phyloP scores from a whole-genome alignment of 2,113 vertebrate species.

The Platysteira castanea region DNA sequence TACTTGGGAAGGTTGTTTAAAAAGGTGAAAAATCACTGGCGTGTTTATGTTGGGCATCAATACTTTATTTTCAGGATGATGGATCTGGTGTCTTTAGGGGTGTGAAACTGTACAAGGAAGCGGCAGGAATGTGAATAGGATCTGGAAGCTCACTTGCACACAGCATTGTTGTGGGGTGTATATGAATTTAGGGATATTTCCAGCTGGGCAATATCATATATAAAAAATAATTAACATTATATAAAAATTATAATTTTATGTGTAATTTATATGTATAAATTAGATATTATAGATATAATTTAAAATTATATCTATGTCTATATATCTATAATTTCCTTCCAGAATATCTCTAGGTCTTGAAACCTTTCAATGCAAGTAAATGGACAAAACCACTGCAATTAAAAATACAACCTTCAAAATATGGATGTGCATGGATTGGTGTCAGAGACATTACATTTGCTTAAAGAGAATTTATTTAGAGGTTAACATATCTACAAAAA shows the following conservation, averaged over 20 bases:
- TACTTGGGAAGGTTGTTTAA: neutral
- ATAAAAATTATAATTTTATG: too few species aligned
- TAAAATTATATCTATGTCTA: rapidly evolving
- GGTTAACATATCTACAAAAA: neutral
- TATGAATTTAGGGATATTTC: neutral
- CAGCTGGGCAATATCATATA: neutral
- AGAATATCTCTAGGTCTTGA: neutral
- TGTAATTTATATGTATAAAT: neutral
- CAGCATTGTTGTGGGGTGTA: rapidly evolving
- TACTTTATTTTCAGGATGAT: neutral
- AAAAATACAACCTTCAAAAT: neutral
- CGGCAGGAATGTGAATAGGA: neutral
- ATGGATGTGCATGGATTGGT: rapidly evolving
- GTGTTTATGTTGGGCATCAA: neutral
- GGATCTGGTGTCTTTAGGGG: neutral
- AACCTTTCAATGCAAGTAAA: neutral
- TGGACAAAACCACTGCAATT: neutral
- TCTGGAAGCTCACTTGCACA: neutral
- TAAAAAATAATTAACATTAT: neutral
- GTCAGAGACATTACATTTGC: neutral
- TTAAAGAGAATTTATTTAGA: neutral
- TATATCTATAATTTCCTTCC: neutral
- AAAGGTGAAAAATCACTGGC: neutral
- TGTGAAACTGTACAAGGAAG: neutral
- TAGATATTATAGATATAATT: neutral